These are phyloP conservation scores for Australoheros scitulus DNA, from an alignment of 2,113 vertebrate genomes.

Conservation along the genomic window DNA sequence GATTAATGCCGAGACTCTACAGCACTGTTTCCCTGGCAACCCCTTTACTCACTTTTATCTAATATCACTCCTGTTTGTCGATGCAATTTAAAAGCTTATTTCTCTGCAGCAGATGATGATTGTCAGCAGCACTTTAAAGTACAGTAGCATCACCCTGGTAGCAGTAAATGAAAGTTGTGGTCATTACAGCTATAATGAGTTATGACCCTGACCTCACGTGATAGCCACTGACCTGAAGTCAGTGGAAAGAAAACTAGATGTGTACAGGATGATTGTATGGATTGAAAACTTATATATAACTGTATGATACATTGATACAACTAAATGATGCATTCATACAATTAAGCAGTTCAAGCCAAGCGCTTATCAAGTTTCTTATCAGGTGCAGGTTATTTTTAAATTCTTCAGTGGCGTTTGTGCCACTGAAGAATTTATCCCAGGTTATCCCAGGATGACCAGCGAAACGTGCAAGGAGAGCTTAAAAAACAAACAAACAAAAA, in stretches of 20 bases:
- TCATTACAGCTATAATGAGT: constrained; percentile 14
- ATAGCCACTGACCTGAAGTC: neutral
- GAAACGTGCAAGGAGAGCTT: neutral
- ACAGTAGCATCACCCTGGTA: neutral
- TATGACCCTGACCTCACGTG: neutral
- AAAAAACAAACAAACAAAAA: neutral
- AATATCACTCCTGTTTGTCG: constrained; percentile 63
- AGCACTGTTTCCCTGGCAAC: constrained; percentile 81
- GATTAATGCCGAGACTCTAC: constrained; percentile 64
- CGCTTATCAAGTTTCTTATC: accelerated
- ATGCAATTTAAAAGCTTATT: constrained; percentile 41
- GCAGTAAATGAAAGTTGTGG: constrained; percentile 8
- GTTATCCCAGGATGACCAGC: neutral
- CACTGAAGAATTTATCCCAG: neutral
- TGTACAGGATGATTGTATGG: neutral
- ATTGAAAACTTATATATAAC: neutral
- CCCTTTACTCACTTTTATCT: constrained; percentile 63
- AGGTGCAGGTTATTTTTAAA: neutral
- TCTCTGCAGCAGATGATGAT: constrained; percentile 38
- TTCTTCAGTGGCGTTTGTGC: neutral
- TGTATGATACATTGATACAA: too few relatives aligned
- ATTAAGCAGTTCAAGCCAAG: neutral
- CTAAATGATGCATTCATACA: too few relatives aligned
- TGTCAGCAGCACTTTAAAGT: constrained; percentile 31
- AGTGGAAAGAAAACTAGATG: neutral